These are phyloP conservation scores for Apistogramma diplotaenia DNA, from an alignment of 2,113 vertebrate genomes.

Conservation along the genomic window DNA sequence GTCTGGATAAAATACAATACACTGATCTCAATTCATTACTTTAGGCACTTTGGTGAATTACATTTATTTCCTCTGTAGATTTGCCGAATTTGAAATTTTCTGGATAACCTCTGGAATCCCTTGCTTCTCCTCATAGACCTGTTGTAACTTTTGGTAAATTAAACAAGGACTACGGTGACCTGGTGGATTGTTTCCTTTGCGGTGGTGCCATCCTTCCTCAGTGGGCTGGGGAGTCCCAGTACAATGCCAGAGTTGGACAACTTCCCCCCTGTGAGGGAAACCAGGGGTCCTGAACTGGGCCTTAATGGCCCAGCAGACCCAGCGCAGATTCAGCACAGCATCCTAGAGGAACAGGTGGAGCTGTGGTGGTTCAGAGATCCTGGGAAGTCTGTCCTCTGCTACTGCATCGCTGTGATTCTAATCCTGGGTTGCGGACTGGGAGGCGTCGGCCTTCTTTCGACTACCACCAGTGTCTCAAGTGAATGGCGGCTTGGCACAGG, in stretches of 20 bases:
- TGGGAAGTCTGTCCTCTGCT: slow-evolving; percentile 88
- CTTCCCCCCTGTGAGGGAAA: slow-evolving; percentile 67
- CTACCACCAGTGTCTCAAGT: slow-evolving; percentile 92
- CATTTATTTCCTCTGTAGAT: not conserved
- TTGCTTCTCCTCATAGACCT: not conserved
- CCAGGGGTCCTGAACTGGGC: slow-evolving; percentile 28
- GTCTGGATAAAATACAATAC: not conserved
- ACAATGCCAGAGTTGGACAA: slow-evolving; percentile 84
- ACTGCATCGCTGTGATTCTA: slow-evolving; percentile 83
- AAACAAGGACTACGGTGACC: not conserved
- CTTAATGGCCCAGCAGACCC: slow-evolving; percentile 56
- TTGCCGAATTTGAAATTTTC: not conserved
- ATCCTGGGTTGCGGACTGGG: slow-evolving; percentile 90
- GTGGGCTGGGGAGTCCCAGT: slow-evolving; percentile 30
- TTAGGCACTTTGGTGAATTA: not conserved
- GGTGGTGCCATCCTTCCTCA: slow-evolving; percentile 29
- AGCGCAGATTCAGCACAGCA: slow-evolving; percentile 81
- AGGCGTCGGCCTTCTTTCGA: slow-evolving; percentile 89
- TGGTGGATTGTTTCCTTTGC: slow-evolving; percentile 1
- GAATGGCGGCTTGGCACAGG: slow-evolving; percentile 92
- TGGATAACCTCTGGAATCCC: not conserved
- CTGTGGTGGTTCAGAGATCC: slow-evolving; percentile 98
- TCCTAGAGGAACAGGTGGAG: slow-evolving; percentile 94
- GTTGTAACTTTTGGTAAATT: not conserved
- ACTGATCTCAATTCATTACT: not conserved